phyloP scores from a whole-genome alignment of 2,113 vertebrate species.

The Indicator indicator region DNA sequence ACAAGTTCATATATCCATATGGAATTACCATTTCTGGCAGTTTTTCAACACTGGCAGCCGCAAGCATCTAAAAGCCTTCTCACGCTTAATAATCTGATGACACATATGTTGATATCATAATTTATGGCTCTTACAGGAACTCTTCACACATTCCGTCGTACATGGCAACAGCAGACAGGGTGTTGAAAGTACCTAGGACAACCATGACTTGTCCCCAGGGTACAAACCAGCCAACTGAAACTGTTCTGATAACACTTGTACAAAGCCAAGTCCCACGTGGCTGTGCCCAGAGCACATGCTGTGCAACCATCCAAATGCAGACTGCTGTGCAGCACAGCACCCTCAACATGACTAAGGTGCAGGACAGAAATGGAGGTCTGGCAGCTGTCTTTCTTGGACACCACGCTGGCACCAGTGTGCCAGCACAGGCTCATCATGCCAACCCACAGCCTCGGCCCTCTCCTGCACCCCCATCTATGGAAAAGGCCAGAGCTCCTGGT shows the following conservation, averaged over 20 bases:
- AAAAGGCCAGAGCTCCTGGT: background rate
- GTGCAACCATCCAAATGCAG: background rate
- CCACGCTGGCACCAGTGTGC: background rate
- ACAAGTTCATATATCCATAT: background rate
- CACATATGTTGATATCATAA: constrained; percentile 7
- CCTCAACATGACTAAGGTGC: background rate
- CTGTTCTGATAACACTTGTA: background rate
- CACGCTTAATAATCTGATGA: constrained; percentile 32
- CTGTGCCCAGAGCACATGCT: fast-evolving
- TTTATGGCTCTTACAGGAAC: constrained; percentile 32
- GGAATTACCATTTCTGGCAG: constrained; percentile 15
- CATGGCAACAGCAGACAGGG: constrained; percentile 79
- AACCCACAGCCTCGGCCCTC: background rate
- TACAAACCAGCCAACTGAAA: constrained; percentile 15
- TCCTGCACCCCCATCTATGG: background rate
- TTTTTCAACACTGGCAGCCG: background rate
- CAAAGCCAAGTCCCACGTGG: background rate
- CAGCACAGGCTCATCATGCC: background rate
- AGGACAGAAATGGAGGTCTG: background rate
- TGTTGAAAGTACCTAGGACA: constrained; percentile 76
- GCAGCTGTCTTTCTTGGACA: background rate
- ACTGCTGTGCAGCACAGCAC: background rate
- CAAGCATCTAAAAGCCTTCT: constrained; percentile 5
- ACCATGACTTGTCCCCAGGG: background rate
- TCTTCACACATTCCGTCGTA: constrained; percentile 53